Evolutionary conservation across 2,797 vertebrate genomes (phyloP), one percentile per base, ranked within the genome.

Genomic region (Helarctos malayanus): DNA sequence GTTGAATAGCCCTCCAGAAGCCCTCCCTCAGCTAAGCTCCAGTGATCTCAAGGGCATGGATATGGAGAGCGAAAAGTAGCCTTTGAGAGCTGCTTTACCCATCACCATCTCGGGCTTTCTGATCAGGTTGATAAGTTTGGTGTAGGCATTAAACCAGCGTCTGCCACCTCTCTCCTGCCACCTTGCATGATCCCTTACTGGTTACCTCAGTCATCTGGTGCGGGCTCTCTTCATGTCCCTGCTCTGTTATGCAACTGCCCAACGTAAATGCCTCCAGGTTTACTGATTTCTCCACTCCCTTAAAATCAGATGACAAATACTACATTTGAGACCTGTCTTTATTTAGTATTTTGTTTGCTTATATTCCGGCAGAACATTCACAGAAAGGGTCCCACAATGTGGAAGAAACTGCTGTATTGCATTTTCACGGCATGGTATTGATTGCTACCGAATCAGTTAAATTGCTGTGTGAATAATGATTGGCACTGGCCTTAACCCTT

Each of bases 401-500:
- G 95, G 81, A 80, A 92, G 61, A 95, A 97, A 94, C 90, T 97
- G 97, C 91, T 92, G 69, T 96, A 96, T 95, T 95, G 90, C 95
- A 98, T 85, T 98, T 98, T 98, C 97, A 97, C 98, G 13, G 89
- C 93, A 65, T 92, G 95, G 93, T 97, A 98, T 98, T 97, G 97
- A 98, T 96, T 98, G 97, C 97, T 95, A 97, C 93, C 97, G 97
- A 98, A 98, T 95, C 95, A 97, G 97, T 97, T 98, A 98, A 98
- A 98, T 97, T 96, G 97, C 96, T 65, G 91, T 97, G 97, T 98
- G 98, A 98, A 98, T 98, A 98, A 95, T 98, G 98, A 98, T 98
- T 98, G 98, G 98, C 98, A 97, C 68, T 98, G 98, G 97, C 97
- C 97, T 98, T 98, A 98, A 98, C 98, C 98, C 94, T 80, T 98